Base-by-base conservation (phyloP, 2,113 vertebrate species). In the Hemicordylus capensis region DNA sequence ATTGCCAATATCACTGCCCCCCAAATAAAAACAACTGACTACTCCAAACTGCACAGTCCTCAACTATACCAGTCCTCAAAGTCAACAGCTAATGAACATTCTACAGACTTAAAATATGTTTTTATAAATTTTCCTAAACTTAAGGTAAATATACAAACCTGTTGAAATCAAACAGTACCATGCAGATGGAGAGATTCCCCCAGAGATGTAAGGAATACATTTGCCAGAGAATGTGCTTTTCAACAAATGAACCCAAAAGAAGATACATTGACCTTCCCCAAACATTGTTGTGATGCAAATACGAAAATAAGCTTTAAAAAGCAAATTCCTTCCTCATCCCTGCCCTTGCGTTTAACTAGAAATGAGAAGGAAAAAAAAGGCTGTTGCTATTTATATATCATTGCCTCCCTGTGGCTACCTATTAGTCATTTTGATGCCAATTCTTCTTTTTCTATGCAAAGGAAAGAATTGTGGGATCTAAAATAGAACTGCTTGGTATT, bases 371-470 rank as follows among this genome's bases (percentile, higher is more conserved):
- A 86, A 83, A 17, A 4, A 12, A 42, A 46, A 34, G 42, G 39
- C 8, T 42, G 22, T 84, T 76, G 59, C 46, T 76, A 64, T 76
- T 64, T 81, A 54, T 80, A 61, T 79, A 46, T 26, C 39, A 83
- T 74, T 34, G 37, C n/a, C 74, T 73, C 74, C 2, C 19, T 83
- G 8, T 31, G 56, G 14, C 70, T 88, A 1, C 0, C 0, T 59
- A 39, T 85, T 75, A 81, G 48, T 56, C 34, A 15, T 77, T 42
- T 20, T 19, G 3, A 37, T 0, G 4, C 3, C 8, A 73, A 19
- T 19, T 76, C 37, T 37, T 90, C 84, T 17, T 17, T 22, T 73
- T 88, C n/a, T 34, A 48, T 34, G 77, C 70, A 48, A 81, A 83
- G 78, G 24, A 72, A 87, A 81, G 67, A n/a, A 37, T 6, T 15